Evolutionary conservation across 2,888 invertebrate genomes (phyloP), one percentile per base, ranked within the genome.

Genomic region (Clunio marinus): DNA sequence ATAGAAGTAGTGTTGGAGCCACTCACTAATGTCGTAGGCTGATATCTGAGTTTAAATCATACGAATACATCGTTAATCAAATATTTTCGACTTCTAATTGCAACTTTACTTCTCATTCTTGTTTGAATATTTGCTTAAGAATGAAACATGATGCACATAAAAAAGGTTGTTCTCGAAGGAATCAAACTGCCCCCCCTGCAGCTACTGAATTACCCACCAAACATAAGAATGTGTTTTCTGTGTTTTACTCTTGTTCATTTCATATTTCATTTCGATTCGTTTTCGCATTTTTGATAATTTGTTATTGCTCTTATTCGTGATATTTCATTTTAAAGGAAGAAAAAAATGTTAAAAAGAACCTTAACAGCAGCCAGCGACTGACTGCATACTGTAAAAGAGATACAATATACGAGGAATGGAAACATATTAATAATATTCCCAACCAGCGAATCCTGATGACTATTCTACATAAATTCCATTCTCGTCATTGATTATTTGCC

Each of bases 381-480:
- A n/a, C 24, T 46, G 24, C 20, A 46, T n/a, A n/a, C n/a, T n/a
- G 8, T 7, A 27, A 20, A 45, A 66, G 55, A 66, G 55, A 55
- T 66, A 66, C 66, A 66, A 66, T 66, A 66, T 66, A 66, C 55
- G 66, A 55, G 66, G 66, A 66, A 66, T 66, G 66, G 46, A 66
- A 66, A 66, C 66, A 55, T 66, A 66, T 66, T 66, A 66, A 66
- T 66, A 66, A 66, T 66, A 66, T 55, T 66, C 15, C 46, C 51
- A 28, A 28, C 27, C 57, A 15, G 25, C 57, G n/a, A n/a, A n/a
- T n/a, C n/a, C n/a, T 8, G 51, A 17, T 4, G 22, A 7, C 28
- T 27, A 2, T 24, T 57, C 57, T 35, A 66, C 25, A 66, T 51
- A 66, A 17, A 28, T 46, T 55, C 57, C 57, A 7, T n/a, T 57